Evolutionary conservation across 2,888 invertebrate species (phyloP), one percentile per base, ranked within the genome.

Genomic region (Drosophila tripunctata): DNA sequence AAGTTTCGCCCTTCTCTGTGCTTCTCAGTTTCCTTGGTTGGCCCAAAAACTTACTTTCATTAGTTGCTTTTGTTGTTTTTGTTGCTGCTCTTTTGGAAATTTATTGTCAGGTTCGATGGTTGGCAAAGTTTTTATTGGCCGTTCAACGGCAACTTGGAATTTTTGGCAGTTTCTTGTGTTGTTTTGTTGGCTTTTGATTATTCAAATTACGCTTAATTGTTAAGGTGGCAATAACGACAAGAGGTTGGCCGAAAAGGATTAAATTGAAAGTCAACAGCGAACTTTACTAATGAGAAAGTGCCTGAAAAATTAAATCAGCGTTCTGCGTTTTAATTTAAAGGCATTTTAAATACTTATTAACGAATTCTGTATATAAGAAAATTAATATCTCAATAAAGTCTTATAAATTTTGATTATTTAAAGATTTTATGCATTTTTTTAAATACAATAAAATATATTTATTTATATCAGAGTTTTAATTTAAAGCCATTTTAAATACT

Each of bases 161-260:
- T 67, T 61, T 67, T 61, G 31, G 33, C 55, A 55, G 65, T 75
- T 67, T 15, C 58, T 71, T 50, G 48, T 57, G 56, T 63, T 84
- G 67, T 76, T 81, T n/a, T 78, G 78, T 79, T 85, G 82, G 82
- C 82, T 81, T 81, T 81, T 84, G 85, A 81, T 81, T 81, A 84
- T 81, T 79, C 79, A 82, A 82, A 85, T 82, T 82, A 79, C 43
- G 77, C 72, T 67, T 82, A 82, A 82, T 82, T 82, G 82, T 79
- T 75, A 79, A 85, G 85, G 79, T 85, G 82, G 79, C 67, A 40
- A 60, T 65, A 67, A 67, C 51, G 56, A 21, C 40, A 22, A 41
- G 43, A 36, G 35, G 41, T 40, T 55, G 21, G 19, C 38, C 38
- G n/a, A n/a, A 52, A 58, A 65, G 43, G 47, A 54, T 48, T 48